Evolutionary conservation across 2,113 vertebrate species (phyloP), one percentile per base, ranked within the genome.

Genomic region (Aegithalos caudatus): DNA sequence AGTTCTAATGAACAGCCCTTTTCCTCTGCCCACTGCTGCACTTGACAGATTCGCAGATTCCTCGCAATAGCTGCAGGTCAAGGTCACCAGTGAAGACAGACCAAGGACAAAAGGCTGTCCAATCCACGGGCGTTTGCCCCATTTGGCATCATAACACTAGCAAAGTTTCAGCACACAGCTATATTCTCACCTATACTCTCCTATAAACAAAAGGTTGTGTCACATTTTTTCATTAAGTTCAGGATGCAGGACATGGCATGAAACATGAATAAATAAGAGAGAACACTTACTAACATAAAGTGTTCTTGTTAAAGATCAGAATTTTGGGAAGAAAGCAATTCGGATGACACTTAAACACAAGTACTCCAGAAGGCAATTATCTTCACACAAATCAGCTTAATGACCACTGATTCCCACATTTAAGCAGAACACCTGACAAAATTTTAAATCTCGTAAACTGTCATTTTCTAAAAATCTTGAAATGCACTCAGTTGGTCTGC

Each of bases 1-100:
- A 58, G 53, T 73, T 94, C 88, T 78, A 95, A 95, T 24, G 48
- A 97, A 61, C 47, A 88, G 72, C 80, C 77, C 80, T 93, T 87
- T 64, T 92, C 47, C 54, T 95, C 71, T 93, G 86, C 94, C 58
- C 40, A 58, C 54, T 85, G 72, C 69, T 88, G 69, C 42, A 84
- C 82, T 90, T 91, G 91, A 90, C 80, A 95, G 91, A 45, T 51
- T 60, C 0, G 0, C 33, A 89, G 83, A 23, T 35, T 90, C 85
- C 83, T 85, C 1, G 0, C 69, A 71, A 88, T 25, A 86, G 69
- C 94, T 60, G 69, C 58, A 94, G 93, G 95, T 94, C 90, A 95
- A 96, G 84, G 92, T 85, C 81, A 90, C 44, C 51, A 81, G 70
- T 51, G 82, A 85, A 91, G 42, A 61, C 62, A 40, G 64, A 74